Evolutionary conservation across 2,888 invertebrate species (phyloP).

Genomic region (Limnephilus auricula): DNA sequence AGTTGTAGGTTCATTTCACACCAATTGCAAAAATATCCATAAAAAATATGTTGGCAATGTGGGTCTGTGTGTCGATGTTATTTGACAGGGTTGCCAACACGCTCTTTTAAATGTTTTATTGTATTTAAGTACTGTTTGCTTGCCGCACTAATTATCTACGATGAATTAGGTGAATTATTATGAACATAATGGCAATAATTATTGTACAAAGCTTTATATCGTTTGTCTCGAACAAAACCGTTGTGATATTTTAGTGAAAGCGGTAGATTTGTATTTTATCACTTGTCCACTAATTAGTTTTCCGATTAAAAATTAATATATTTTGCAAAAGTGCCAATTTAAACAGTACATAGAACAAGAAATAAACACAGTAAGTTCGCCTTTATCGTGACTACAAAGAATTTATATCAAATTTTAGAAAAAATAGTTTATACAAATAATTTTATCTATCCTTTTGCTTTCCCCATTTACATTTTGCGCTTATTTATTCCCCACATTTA

Average conservation of each 20-base stretch:
- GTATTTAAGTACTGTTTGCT: constrained; percentile 2
- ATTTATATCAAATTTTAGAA: neutral
- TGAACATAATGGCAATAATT: constrained; percentile 9
- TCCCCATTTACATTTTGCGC: neutral
- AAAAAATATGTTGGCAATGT: neutral
- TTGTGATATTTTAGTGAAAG: constrained; percentile 28
- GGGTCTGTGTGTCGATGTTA: neutral
- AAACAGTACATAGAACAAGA: neutral
- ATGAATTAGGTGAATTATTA: constrained; percentile 21
- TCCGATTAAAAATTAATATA: neutral
- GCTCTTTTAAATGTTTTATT: neutral
- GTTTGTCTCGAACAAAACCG: neutral
- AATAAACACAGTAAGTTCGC: neutral
- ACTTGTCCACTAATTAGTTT: constrained; percentile 29
- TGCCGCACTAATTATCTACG: neutral
- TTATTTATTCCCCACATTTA: neutral
- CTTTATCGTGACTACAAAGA: neutral
- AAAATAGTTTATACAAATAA: neutral
- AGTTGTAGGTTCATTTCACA: too few species aligned
- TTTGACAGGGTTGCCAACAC: neutral
- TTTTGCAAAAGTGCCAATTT: neutral
- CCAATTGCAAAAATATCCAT: neutral
- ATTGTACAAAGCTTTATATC: neutral
- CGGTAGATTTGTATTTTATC: constrained; percentile 36
- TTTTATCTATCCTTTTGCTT: neutral